Evolutionary conservation across 2,113 vertebrate species (phyloP).

Genomic region (Leptocoma aspasia): DNA sequence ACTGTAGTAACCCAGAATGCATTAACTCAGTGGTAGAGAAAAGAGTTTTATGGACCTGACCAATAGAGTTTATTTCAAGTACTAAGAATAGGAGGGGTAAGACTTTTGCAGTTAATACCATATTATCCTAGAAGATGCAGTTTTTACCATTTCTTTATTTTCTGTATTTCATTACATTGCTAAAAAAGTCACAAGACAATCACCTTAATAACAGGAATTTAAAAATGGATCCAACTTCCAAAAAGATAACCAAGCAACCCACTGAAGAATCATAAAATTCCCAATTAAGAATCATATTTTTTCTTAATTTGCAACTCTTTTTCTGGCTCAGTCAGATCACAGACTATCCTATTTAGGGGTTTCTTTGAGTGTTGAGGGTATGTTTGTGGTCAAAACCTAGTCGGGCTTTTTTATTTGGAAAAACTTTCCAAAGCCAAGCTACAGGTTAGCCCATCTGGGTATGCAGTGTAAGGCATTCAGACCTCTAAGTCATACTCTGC

Average conservation of each 20-base stretch:
- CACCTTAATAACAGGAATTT: background rate
- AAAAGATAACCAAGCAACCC: background rate
- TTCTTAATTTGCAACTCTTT: background rate
- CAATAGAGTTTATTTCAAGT: background rate
- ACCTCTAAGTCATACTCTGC: background rate
- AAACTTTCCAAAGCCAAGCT: background rate
- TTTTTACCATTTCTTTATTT: background rate
- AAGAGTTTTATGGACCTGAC: background rate
- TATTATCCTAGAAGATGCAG: background rate
- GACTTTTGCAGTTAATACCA: background rate
- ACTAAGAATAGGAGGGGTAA: background rate
- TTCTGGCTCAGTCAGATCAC: background rate
- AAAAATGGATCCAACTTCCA: background rate
- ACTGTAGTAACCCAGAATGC: background rate
- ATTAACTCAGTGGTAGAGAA: background rate
- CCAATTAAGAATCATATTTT: background rate
- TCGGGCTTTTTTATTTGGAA: background rate
- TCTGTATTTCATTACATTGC: background rate
- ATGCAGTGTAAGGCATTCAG: background rate
- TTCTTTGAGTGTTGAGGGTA: background rate
- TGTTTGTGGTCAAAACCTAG: background rate
- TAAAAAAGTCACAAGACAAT: background rate
- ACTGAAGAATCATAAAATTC: background rate
- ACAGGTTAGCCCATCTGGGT: background rate
- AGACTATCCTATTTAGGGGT: background rate